Base-by-base conservation (phyloP, 2,113 vertebrate genomes). In the Orientallactaga bullata region DNA sequence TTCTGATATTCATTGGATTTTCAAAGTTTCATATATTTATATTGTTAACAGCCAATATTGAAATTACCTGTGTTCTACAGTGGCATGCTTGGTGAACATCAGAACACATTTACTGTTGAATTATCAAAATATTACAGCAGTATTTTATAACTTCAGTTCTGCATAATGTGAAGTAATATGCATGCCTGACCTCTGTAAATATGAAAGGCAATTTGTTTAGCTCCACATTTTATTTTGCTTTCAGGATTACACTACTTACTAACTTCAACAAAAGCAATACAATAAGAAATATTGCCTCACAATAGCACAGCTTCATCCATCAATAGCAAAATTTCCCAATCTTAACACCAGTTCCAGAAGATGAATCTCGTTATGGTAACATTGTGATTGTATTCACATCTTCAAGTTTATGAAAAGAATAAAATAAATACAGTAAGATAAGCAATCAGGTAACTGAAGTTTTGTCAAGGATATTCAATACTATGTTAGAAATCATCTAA, bases 231-330 rank as follows among this genome's bases (percentile, higher is more conserved):
- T 94, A 93, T 86, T 97, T 90, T 95, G 32, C 47, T 94, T 74
- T 69, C 4, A 5, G 37, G 42, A 94, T 95, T 94, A 83, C 30
- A 65, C 30, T 86, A 76, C 94, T 55, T 60, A 55, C 30, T 58
- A 95, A 23, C 71, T 92, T 96, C 87, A 97, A 66, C 76, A 88
- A 91, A 97, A 97, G 74, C 15, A 71, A 74, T 63, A 79, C 82
- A 86, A 87, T 92, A 92, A 97, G 21, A 94, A 95, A 93, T 92
- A 68, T 5, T 66, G 35, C 60, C 73, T 84, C 71, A 93, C n/a
- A 95, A 94, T 83, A 88, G 68, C 13, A 90, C 18, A 95, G 8
- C 11, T 84, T 88, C 82, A 37, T 94, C 51, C 91, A 94, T 90
- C 91, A 94, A 84, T 0, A 95, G 10, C 61, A 96, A 96, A 65